A percentile compares a stretch with the other conserved stretches of the same genome.
These are phyloP conservation scores for Pogonocichla stellata DNA, from an alignment of 2,113 vertebrate genomes.

Conservation along the genomic window DNA sequence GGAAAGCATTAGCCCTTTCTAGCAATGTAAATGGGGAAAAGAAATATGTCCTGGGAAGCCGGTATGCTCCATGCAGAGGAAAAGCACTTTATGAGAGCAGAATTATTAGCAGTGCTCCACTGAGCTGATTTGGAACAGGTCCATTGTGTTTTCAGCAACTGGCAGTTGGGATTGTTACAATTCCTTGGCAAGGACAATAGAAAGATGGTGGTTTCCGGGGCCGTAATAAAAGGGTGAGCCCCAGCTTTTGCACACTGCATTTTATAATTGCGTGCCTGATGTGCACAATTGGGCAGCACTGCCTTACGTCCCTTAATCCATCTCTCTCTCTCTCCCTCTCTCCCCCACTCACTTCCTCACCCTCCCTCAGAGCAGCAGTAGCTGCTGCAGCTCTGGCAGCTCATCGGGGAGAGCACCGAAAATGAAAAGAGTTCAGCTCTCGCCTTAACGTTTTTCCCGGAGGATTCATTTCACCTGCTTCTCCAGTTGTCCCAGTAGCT, in stretches of 20 bases:
- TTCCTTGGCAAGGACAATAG: constrained; percentile 52
- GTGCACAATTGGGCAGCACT: constrained; percentile 25
- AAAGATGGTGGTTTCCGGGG: constrained; percentile 41
- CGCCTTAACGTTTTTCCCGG: neutral
- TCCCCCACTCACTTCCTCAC: neutral
- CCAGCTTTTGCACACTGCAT: constrained; percentile 16
- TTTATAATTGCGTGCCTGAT: constrained; percentile 19
- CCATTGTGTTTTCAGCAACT: constrained; percentile 53
- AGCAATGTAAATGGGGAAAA: neutral
- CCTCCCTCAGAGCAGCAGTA: constrained; percentile 17
- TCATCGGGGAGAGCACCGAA: neutral
- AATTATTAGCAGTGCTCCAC: neutral
- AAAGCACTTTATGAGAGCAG: neutral
- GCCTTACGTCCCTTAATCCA: constrained; percentile 27
- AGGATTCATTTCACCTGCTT: constrained; percentile 60
- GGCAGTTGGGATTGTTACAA: constrained; percentile 40
- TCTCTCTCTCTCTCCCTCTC: neutral
- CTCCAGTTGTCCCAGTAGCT: neutral
- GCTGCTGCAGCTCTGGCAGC: constrained; percentile 32
- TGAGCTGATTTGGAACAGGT: constrained; percentile 26
- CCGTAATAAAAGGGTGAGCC: constrained; percentile 17
- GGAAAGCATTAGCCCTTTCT: neutral
- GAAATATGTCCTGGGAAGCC: neutral
- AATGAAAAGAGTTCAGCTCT: constrained; percentile 18
- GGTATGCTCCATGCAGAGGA: neutral